phyloP scores from a whole-genome alignment of 1,140 invertebrate species.

The Cotesia chilonis region DNA sequence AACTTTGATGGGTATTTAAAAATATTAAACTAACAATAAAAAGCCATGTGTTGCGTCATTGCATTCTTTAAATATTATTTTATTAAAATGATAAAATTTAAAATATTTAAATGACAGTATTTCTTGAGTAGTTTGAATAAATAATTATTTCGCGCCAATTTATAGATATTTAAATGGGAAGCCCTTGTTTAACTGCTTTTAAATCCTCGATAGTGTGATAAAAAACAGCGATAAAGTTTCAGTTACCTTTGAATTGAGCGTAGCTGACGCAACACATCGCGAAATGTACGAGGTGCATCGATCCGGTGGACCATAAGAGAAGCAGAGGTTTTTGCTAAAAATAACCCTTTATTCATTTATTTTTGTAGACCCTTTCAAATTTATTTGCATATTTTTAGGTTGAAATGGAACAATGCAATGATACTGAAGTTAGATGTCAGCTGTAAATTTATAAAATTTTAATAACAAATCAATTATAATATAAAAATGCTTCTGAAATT shows the following conservation, averaged over 20 bases:
- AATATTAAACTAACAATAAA: too few relatives aligned
- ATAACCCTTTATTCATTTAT: conserved; percentile 1
- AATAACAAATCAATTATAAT: too few relatives aligned
- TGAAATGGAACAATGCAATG: too few relatives aligned
- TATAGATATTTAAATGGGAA: too few relatives aligned
- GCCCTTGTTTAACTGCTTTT: too few relatives aligned
- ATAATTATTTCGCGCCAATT: too few relatives aligned
- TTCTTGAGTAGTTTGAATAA: too few relatives aligned
- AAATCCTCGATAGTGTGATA: neutral
- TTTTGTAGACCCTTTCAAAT: neutral
- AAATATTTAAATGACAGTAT: neutral
- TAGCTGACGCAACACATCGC: conserved; percentile 17
- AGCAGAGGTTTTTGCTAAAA: neutral
- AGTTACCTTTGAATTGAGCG: neutral
- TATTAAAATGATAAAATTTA: neutral
- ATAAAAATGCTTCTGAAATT: too few relatives aligned
- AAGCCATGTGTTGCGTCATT: neutral
- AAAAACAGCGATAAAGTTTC: neutral
- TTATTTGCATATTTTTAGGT: conserved; percentile 22
- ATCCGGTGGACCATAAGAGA: neutral
- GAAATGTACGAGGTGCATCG: neutral
- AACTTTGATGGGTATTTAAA: too few relatives aligned
- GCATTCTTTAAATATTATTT: neutral
- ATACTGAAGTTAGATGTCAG: too few relatives aligned
- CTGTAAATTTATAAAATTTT: too few relatives aligned